These are phyloP conservation scores for Helicoverpa assulta DNA, from an alignment of 2,888 invertebrate species.

Conservation along the genomic window DNA sequence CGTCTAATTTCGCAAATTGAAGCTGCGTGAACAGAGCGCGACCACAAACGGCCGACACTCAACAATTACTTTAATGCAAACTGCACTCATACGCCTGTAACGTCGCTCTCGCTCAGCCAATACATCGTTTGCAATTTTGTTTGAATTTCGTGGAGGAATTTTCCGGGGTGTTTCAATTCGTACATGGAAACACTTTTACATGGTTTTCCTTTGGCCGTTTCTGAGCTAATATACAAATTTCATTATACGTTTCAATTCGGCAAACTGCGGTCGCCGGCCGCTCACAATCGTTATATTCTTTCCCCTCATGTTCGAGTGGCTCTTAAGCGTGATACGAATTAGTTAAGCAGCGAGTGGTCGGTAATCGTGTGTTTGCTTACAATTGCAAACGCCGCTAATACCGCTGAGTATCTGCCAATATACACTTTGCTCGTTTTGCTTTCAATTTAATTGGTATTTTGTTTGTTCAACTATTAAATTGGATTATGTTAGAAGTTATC, in stretches of 20 bases:
- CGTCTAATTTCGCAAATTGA: slow-evolving; percentile 81
- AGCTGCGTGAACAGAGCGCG: slow-evolving; percentile 72
- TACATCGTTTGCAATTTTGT: slow-evolving; percentile 82
- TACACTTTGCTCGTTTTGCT: slow-evolving; percentile 75
- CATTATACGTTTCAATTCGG: slow-evolving; percentile 79
- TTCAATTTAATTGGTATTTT: slow-evolving; percentile 76
- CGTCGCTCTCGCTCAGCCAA: slow-evolving; percentile 68
- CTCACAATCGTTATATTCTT: slow-evolving; percentile 74
- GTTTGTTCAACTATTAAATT: slow-evolving; percentile 69
- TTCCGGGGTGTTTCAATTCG: slow-evolving; percentile 73
- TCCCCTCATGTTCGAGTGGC: slow-evolving; percentile 70
- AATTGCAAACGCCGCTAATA: slow-evolving; percentile 83
- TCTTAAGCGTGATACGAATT: slow-evolving; percentile 83
- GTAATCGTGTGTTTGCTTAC: slow-evolving; percentile 83
- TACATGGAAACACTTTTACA: slow-evolving; percentile 82
- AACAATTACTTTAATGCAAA: slow-evolving; percentile 82
- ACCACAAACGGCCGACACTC: slow-evolving; percentile 71
- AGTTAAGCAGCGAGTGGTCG: slow-evolving; percentile 80
- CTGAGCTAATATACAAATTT: slow-evolving; percentile 79
- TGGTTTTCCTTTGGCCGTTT: slow-evolving; percentile 65
- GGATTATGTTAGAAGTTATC: slow-evolving; percentile 63
- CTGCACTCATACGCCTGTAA: slow-evolving; percentile 75
- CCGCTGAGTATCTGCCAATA: slow-evolving; percentile 81
- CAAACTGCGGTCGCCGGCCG: slow-evolving; percentile 70
- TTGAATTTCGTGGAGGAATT: slow-evolving; percentile 73